Conservation (phyloP, 2,113 vertebrate genomes). For the Actenoides hombroni region DNA sequence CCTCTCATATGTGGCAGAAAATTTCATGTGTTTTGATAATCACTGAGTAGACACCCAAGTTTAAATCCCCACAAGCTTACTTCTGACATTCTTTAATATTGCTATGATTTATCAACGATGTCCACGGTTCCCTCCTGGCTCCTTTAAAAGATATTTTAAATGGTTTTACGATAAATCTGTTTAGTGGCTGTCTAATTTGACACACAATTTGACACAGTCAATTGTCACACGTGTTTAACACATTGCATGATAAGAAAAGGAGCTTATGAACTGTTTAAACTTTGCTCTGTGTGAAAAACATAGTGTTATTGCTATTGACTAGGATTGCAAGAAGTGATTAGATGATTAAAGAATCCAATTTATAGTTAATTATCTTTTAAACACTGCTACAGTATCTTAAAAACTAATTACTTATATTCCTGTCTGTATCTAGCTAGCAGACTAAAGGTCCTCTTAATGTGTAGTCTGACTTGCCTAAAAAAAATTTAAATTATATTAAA, state of each 20-base stretch:
- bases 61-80: constrained; percentile 49
- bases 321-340: not conserved
- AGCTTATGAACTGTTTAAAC: not conserved
- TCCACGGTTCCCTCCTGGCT: constrained; percentile 4
- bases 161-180: constrained; percentile 40
- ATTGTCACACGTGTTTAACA: not conserved
- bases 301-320: not conserved
- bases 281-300: not conserved
- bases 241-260: not conserved
- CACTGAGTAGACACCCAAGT: constrained; percentile 31
- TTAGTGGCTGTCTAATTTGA: constrained; percentile 33
- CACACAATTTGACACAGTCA: constrained; percentile 26
- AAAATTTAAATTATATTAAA: not conserved
- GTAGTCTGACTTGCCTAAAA: not conserved
- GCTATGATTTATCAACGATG: constrained; percentile 43
- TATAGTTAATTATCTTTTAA: not conserved
- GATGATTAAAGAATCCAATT: not conserved
- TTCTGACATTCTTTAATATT: constrained; percentile 55
- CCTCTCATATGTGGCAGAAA: constrained; percentile 18
- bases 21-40: constrained; percentile 39
- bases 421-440: not conserved
- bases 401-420: not conserved
- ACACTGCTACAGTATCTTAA: not conserved
- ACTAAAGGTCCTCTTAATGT: not conserved
- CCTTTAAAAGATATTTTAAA: constrained; percentile 43